Evolutionary conservation across 2,888 invertebrate species (phyloP).

Genomic region (Allygus modestus): DNA sequence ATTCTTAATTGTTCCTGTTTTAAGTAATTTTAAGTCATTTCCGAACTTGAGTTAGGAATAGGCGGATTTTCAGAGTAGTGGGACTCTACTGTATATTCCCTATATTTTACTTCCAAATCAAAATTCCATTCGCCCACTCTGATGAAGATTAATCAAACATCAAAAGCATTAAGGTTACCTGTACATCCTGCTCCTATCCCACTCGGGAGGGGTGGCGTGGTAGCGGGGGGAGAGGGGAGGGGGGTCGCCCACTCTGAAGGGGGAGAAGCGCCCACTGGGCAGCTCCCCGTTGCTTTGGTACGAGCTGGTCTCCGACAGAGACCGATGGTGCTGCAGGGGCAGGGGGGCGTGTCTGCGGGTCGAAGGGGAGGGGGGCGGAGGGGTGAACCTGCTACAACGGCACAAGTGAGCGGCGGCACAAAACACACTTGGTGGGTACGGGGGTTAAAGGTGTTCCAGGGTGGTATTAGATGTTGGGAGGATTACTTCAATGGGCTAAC

Average conservation of each 20-base stretch:
- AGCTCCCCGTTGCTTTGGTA: slow-evolving; percentile 62
- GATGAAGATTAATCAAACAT: no score
- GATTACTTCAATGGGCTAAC: no score
- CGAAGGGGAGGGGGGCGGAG: slow-evolving; percentile 71
- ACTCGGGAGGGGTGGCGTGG: slow-evolving; percentile 64
- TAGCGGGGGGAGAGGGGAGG: slow-evolving; percentile 62
- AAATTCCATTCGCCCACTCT: no score
- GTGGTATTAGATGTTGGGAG: no score
- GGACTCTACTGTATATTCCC: no score
- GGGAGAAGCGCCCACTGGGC: slow-evolving; percentile 58
- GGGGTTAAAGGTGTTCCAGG: no score
- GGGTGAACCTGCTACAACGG: slow-evolving; percentile 67
- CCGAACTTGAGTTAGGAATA: no score
- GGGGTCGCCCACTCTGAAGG: slow-evolving; percentile 61
- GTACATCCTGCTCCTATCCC: slow-evolving; percentile 69
- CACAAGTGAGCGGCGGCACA: not conserved
- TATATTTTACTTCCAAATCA: no score
- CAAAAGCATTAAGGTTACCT: no score
- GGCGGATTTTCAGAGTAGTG: no score
- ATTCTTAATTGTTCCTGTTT: no score
- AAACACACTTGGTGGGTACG: not conserved
- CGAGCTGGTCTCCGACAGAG: slow-evolving; percentile 52
- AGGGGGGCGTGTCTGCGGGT: slow-evolving; percentile 71
- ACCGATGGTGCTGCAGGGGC: slow-evolving; percentile 68
- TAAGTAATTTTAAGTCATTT: no score